These are phyloP conservation scores for Tyrannus savana DNA, from an alignment of 2,113 vertebrate species.

Conservation along the genomic window DNA sequence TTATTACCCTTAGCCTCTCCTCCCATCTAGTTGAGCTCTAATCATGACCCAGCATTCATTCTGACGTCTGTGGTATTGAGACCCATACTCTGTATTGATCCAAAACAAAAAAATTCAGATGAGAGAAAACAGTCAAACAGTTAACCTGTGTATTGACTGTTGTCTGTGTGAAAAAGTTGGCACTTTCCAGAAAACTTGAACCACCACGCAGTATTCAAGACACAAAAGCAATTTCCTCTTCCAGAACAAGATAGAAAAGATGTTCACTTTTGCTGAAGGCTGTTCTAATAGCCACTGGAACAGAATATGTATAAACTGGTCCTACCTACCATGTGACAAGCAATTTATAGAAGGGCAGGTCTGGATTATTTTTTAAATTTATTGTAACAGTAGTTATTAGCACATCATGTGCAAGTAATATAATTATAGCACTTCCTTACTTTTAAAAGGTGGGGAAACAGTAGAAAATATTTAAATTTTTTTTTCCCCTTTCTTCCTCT, in stretches of 20 bases:
- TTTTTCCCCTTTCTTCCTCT: background rate
- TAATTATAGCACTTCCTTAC: background rate
- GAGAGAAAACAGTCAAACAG: background rate
- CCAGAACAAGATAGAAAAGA: background rate
- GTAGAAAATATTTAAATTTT: background rate
- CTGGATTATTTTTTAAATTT: background rate
- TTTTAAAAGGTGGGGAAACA: background rate
- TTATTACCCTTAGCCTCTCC: background rate
- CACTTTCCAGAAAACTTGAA: background rate
- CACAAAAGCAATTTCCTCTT: background rate
- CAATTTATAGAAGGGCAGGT: background rate
- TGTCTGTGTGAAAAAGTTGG: background rate
- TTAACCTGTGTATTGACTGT: background rate
- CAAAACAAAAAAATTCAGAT: conserved; percentile 9
- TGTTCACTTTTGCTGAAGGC: background rate
- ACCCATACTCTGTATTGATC: background rate
- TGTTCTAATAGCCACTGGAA: background rate
- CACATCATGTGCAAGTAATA: background rate
- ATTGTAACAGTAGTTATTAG: background rate
- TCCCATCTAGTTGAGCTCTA: background rate
- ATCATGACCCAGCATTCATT: background rate
- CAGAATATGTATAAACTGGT: background rate
- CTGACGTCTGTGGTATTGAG: background rate
- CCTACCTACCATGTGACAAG: background rate
- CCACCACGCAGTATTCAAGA: background rate